Evolutionary conservation across 2,113 vertebrate species (phyloP).

Genomic region (Odontophorus gujanensis): DNA sequence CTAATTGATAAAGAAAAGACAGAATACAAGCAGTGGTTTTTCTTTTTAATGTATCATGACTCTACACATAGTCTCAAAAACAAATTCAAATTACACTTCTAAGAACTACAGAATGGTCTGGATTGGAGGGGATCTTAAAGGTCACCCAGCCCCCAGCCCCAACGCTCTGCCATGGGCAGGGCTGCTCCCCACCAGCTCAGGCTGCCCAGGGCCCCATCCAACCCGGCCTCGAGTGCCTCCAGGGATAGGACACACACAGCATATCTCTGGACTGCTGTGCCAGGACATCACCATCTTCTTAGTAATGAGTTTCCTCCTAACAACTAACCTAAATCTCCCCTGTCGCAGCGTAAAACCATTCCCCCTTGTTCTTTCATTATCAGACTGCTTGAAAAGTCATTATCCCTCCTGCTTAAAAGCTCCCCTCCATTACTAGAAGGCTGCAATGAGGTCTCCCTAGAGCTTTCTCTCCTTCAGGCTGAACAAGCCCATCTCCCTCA

Average conservation of each 20-base stretch:
- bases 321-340: not conserved
- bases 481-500: too few relatives aligned
- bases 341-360: too few relatives aligned
- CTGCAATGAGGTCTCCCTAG: too few relatives aligned
- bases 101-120: not conserved
- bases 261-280: not conserved
- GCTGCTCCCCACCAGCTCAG: not conserved
- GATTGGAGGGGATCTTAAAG: not conserved
- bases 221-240: too few relatives aligned
- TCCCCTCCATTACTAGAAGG: too few relatives aligned
- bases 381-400: too few relatives aligned
- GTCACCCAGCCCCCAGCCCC: not conserved
- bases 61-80: not conserved
- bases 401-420: too few relatives aligned
- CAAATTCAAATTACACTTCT: not conserved
- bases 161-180: not conserved
- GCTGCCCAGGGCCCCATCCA: not conserved
- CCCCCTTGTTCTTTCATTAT: too few relatives aligned
- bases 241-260: not conserved
- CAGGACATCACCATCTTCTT: not conserved
- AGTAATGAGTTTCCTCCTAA: not conserved
- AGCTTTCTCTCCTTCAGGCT: too few relatives aligned
- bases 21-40: rapidly evolving
- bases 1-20: not conserved
- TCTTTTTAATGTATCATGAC: not conserved